Evolutionary conservation across 2,113 vertebrate species (phyloP), one percentile per base, ranked within the genome.

Genomic region (Brachionichthys hirsutus): DNA sequence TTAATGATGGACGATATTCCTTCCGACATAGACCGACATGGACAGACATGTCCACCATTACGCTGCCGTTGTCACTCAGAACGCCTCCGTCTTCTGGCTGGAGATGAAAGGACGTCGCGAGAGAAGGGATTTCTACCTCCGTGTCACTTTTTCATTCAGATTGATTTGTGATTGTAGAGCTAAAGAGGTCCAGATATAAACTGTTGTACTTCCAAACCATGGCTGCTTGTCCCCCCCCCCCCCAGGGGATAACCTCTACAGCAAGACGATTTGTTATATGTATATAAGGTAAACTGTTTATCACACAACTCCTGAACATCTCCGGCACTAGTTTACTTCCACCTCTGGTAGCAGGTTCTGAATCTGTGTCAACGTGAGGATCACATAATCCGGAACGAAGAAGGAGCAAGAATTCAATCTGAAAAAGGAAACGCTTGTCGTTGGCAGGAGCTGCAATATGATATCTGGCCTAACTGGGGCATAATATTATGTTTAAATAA

Each of bases 101-200:
- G 44, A 71, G 59, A 67, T 69, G 57, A 69, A 63, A 61, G 24
- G 45, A 62, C 34, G 50, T 44, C 68, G 6, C 20, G 54, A 46
- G 40, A 46, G 35, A 62, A 20, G 36, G 68, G 17, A 47, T 65
- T 70, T 68, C 81, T 30, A 30, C 24, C 24, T 6, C 24, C 5
- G 24, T 30, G 24, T 30, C 62, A 78, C 70, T 58, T 43, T n/a
- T 67, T 40, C 46, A 54, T 62, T 73, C 14, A 45, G 54, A 54
- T 67, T 9, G 42, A 30, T 8, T 30, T 14, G 13, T 8, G 52
- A 34, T 7, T 18, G 40, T 35, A 42, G 18, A 53, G 53, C 46
- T 34, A 10, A 41, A 49, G 17, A 44, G 40, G 47, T 16, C n/a
- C n/a, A n/a, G n/a, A 0, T 30, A 6, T 22, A 14, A 42, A 18